phyloP scores from a whole-genome alignment of 2,888 invertebrate genomes.

The Baccha elongata region DNA sequence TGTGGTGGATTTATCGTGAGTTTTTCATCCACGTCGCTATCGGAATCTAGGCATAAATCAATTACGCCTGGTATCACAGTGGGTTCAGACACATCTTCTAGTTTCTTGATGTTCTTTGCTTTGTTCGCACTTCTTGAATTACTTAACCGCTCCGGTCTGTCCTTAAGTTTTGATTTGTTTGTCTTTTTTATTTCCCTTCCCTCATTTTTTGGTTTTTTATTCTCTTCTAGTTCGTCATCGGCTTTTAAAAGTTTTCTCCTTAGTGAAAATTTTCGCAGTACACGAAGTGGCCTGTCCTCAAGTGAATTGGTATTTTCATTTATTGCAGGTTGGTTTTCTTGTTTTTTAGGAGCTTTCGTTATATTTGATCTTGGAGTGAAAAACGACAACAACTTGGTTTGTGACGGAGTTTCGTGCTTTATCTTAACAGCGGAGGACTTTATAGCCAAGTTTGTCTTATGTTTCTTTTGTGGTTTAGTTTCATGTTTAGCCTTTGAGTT shows the following conservation, averaged over 20 bases:
- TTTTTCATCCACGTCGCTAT: constrained; percentile 45
- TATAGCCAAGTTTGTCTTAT: neutral
- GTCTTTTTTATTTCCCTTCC: constrained; percentile 11
- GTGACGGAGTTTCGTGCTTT: neutral
- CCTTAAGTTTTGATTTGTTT: constrained; percentile 28
- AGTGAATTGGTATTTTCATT: neutral
- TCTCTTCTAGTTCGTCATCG: constrained; percentile 1
- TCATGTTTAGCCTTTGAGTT: constrained; percentile 24
- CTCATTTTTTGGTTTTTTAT: constrained; percentile 33
- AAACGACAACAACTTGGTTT: constrained; percentile 13
- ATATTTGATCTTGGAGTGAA: constrained; percentile 17
- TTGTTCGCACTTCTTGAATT: neutral
- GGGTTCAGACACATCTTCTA: neutral
- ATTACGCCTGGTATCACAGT: constrained; percentile 57
- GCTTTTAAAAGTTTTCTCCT: constrained; percentile 35
- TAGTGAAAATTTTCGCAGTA: constrained; percentile 1
- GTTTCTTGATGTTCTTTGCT: neutral
- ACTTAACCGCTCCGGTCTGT: constrained; percentile 12
- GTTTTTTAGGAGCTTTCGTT: constrained; percentile 33
- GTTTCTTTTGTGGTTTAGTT: constrained; percentile 9
- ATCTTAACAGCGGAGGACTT: neutral
- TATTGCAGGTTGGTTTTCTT: neutral
- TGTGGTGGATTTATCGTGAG: constrained; percentile 7
- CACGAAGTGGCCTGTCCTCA: neutral
- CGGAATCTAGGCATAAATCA: constrained; percentile 76